Evolutionary conservation across 2,113 vertebrate genomes (phyloP).

Genomic region (Mormyrus iriodes): DNA sequence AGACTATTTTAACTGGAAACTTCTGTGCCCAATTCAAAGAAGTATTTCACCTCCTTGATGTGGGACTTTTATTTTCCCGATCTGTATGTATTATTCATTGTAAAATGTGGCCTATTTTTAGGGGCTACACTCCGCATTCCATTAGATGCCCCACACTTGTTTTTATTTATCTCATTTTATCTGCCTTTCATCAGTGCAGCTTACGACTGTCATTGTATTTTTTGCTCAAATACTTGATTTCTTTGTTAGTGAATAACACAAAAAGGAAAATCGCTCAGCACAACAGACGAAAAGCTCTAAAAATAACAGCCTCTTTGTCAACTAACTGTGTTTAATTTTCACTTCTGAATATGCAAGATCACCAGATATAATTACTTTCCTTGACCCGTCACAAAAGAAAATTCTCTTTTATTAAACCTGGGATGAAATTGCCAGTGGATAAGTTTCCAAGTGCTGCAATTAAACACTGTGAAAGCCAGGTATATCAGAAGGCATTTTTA

Average conservation of each 20-base stretch:
- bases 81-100: neutral
- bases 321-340: conserved; percentile 1
- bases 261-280: neutral
- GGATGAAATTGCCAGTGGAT: neutral
- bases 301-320: neutral
- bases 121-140: neutral
- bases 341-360: neutral
- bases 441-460: neutral
- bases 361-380: neutral
- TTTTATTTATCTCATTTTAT: neutral
- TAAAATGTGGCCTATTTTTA: neutral
- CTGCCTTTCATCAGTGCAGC: neutral
- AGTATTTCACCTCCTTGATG: neutral
- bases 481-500: neutral
- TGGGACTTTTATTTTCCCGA: neutral
- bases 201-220: neutral
- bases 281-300: neutral
- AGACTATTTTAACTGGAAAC: neutral
- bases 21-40: neutral
- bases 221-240: neutral
- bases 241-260: neutral
- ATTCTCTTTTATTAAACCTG: neutral
- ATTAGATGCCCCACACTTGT: neutral
- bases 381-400: neutral
- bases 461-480: neutral